Conservation (phyloP, 2,888 invertebrate genomes). For the Agelastica alni region DNA sequence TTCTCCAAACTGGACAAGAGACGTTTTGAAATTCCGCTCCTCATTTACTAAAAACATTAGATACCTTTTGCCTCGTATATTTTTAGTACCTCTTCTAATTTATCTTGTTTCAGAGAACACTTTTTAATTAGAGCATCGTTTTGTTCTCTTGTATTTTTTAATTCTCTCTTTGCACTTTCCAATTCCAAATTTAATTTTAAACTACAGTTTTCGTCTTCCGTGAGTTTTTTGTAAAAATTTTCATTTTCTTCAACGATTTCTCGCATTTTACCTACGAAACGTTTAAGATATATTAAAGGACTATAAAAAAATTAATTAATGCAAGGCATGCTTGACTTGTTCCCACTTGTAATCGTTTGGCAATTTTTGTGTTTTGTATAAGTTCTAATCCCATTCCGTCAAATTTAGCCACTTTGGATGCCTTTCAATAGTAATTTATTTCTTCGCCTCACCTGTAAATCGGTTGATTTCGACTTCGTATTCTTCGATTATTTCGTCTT, state of each 20-base stretch:
- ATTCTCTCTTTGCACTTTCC: slow-evolving; percentile 55
- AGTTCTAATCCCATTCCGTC: too few species aligned
- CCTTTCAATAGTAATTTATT: too few species aligned
- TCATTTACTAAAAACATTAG: too few species aligned
- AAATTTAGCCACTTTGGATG: too few species aligned
- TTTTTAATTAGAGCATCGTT: slow-evolving; percentile 63
- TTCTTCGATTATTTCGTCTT: slow-evolving; percentile 70
- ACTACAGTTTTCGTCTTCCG: slow-evolving; percentile 55
- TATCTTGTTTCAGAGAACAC: slow-evolving; percentile 71
- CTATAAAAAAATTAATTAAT: too few species aligned
- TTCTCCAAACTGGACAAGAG: too few species aligned
- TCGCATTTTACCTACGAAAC: slow-evolving; percentile 62
- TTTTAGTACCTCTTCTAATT: slow-evolving; percentile 73
- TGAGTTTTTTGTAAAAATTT: slow-evolving; percentile 61
- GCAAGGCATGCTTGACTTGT: too few species aligned
- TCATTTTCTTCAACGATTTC: slow-evolving; percentile 74
- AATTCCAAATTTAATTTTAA: slow-evolving; percentile 56
- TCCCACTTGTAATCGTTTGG: too few species aligned
- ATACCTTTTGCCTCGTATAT: slow-evolving; percentile 73
- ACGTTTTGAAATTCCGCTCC: too few species aligned
- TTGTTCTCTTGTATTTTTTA: slow-evolving; percentile 50
- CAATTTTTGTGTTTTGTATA: too few species aligned
- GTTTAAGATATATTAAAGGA: background rate
- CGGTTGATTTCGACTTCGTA: slow-evolving; percentile 73
- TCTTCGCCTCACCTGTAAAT: slow-evolving; percentile 71